Conservation (phyloP, 2,113 vertebrate species). For the Rallus limicola region DNA sequence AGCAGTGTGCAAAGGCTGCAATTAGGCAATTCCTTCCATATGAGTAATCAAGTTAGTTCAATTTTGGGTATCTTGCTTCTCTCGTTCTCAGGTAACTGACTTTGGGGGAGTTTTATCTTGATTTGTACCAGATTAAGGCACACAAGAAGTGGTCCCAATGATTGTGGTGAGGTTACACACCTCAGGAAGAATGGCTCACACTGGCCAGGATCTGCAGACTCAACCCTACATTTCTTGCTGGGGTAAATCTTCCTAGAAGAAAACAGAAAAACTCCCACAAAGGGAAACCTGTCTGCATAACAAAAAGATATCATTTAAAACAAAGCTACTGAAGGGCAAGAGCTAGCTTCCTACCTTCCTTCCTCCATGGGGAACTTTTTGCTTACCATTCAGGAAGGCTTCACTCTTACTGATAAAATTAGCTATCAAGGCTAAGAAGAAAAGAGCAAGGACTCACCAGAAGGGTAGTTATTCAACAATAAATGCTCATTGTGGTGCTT, state of each 20-base stretch:
- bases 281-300: neutral
- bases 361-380: neutral
- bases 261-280: neutral
- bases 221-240: neutral
- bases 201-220: neutral
- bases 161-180: neutral
- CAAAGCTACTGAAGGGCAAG: neutral
- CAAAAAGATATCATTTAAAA: neutral
- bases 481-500: conserved; percentile 1
- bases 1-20: conserved; percentile 33
- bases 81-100: neutral
- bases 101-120: neutral
- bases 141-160: neutral
- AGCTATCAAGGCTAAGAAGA: neutral
- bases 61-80: neutral
- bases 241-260: neutral
- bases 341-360: neutral
- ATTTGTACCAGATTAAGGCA: neutral
- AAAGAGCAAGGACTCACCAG: conserved; percentile 9
- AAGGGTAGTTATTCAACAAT: conserved; percentile 1
- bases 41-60: conserved; percentile 14
- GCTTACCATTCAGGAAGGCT: neutral
- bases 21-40: conserved; percentile 52
- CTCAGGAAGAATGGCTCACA: neutral
- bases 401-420: neutral